Conservation (phyloP, 2,797 vertebrate genomes). For the Dipus sagitta region DNA sequence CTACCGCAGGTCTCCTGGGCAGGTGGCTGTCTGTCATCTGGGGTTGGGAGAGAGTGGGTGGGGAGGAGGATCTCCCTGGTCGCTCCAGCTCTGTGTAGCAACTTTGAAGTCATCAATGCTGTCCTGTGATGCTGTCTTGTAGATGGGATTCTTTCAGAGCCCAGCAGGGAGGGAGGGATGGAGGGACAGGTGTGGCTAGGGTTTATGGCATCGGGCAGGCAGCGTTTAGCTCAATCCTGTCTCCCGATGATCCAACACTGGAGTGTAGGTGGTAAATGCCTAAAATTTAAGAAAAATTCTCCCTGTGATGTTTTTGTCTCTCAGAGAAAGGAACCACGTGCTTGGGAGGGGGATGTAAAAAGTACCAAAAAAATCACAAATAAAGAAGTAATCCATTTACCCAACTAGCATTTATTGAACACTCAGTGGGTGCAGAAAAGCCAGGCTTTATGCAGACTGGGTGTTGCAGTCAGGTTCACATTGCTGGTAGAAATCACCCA, state of each 20-base stretch:
- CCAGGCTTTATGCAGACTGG: too few species aligned
- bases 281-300: background rate
- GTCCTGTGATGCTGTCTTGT: background rate
- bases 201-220: background rate
- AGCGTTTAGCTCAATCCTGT: background rate
- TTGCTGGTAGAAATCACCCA: too few species aligned
- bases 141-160: slow-evolving; percentile 25
- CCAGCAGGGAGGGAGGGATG: slow-evolving; percentile 15
- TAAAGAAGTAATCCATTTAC: background rate
- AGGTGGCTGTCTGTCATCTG: background rate
- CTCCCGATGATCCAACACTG: background rate
- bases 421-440: background rate
- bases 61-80: background rate
- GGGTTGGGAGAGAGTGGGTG: background rate
- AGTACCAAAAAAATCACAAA: background rate
- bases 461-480: too few species aligned
- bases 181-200: background rate
- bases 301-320: background rate
- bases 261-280: background rate
- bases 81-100: background rate
- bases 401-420: background rate
- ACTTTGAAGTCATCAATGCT: background rate
- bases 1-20: fast-evolving
- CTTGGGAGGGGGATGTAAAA: background rate
- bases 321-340: background rate